phyloP scores from a whole-genome alignment of 2,888 invertebrate genomes.

The Ferrisia virgata region DNA sequence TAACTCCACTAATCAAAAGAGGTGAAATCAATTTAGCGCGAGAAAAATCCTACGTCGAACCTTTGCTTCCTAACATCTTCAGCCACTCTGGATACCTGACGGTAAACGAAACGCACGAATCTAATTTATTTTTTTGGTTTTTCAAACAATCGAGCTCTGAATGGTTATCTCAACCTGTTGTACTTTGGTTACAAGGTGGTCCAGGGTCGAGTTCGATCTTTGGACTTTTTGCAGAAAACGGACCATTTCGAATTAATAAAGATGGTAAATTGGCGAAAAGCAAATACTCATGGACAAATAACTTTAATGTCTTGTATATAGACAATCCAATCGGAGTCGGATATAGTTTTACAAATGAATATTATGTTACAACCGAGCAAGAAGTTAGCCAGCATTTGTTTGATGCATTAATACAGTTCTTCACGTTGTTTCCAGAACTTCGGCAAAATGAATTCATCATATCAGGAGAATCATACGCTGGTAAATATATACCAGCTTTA shows the following conservation, averaged over 20 bases:
- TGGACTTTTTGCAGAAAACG: conserved; percentile 54
- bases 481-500: conserved; percentile 75
- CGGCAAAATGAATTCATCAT: conserved; percentile 75
- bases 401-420: conserved; percentile 74
- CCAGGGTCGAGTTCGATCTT: conserved; percentile 50
- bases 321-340: conserved; percentile 93
- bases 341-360: conserved; percentile 85
- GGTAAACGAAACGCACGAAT: conserved; percentile 57
- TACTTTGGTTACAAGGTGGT: conserved; percentile 53
- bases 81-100: conserved; percentile 65
- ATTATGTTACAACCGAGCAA: too few species aligned
- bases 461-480: conserved; percentile 86
- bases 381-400: too few species aligned
- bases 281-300: conserved; percentile 74
- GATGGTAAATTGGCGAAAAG: conserved; percentile 58
- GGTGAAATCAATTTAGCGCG: background rate
- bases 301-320: conserved; percentile 79
- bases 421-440: conserved; percentile 74
- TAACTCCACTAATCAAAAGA: background rate
- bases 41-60: background rate
- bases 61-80: conserved; percentile 52
- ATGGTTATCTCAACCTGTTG: conserved; percentile 54
- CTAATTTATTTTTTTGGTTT: conserved; percentile 59
- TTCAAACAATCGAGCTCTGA: conserved; percentile 55
- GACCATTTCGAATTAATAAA: conserved; percentile 54